Evolutionary conservation across 2,888 invertebrate genomes (phyloP).

Genomic region (Argyra leucocephala): DNA sequence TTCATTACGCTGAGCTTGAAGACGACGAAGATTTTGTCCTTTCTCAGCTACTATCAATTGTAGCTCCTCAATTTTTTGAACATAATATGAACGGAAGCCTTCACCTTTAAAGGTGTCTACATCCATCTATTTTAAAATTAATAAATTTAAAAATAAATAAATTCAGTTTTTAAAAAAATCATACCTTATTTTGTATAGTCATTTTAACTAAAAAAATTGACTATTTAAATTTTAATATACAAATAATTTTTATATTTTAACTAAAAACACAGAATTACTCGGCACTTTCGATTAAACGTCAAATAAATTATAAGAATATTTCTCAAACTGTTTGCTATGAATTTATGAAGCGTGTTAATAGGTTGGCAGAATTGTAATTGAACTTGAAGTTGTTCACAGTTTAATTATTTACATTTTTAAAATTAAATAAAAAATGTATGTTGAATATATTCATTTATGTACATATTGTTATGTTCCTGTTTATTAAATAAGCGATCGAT

Average conservation of each 20-base stretch:
- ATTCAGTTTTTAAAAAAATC: background rate
- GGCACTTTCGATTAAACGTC: background rate
- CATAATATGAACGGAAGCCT: slow-evolving; percentile 91
- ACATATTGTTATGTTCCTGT: no score
- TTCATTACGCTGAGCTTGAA: slow-evolving; percentile 98
- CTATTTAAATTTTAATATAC: background rate
- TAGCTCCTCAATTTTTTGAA: slow-evolving; percentile 95
- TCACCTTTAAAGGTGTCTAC: slow-evolving; percentile 49
- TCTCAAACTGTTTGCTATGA: no score
- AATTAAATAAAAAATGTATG: no score
- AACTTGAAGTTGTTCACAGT: no score
- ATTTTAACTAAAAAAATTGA: background rate
- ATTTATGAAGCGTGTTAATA: no score
- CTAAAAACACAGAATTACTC: background rate
- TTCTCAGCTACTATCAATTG: slow-evolving; percentile 95
- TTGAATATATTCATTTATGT: no score
- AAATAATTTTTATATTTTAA: background rate
- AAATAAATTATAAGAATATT: background rate
- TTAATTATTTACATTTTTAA: no score
- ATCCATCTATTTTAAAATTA: slow-evolving; percentile 35
- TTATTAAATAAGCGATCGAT: no score
- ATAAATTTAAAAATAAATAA: background rate
- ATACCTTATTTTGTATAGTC: slow-evolving; percentile 11
- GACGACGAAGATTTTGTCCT: slow-evolving; percentile 87
- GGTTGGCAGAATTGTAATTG: background rate